Percentiles rank a stretch among this genome's conserved stretches.
Conservation (phyloP, 2,888 invertebrate species). For the Hypomecis atomaria region DNA sequence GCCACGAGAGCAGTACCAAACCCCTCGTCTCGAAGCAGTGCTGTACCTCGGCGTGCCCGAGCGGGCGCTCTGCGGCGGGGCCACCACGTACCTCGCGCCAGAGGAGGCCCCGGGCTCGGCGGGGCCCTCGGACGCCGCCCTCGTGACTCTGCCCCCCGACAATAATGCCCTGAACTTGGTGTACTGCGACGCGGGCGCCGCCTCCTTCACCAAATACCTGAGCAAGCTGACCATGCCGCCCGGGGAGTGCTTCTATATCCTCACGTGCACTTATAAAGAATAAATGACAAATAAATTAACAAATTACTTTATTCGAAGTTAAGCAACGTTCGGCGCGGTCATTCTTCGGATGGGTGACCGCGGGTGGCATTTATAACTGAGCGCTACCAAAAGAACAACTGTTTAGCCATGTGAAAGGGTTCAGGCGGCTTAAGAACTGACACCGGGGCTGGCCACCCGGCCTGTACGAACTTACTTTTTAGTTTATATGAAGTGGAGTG, state of each 20-base stretch:
- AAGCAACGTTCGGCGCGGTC: no score
- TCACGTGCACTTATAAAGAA: slow-evolving; percentile 70
- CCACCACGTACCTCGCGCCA: slow-evolving; percentile 67
- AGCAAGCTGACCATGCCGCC: slow-evolving; percentile 59
- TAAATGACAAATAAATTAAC: slow-evolving; percentile 45
- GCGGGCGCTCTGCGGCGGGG: slow-evolving; percentile 56
- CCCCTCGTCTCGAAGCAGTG: slow-evolving; percentile 62
- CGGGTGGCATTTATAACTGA: no score
- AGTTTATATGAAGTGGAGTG: no score
- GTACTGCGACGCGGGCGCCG: slow-evolving; percentile 81
- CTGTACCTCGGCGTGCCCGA: slow-evolving; percentile 64
- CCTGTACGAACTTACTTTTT: no score
- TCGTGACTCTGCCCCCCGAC: slow-evolving; percentile 86
- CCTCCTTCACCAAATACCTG: slow-evolving; percentile 77
- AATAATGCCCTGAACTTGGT: slow-evolving; percentile 89
- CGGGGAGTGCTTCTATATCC: slow-evolving; percentile 63
- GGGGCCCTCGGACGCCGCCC: slow-evolving; percentile 57
- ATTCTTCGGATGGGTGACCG: background rate
- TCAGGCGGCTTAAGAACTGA: no score
- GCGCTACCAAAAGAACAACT: no score
- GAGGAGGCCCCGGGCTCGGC: slow-evolving; percentile 56
- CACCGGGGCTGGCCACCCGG: no score
- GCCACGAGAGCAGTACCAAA: slow-evolving; percentile 63
- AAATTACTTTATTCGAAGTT: no score
- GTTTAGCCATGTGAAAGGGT: no score